Base-by-base conservation (phyloP, 2,888 invertebrate species). In the Zygothrica quintamaculata region DNA sequence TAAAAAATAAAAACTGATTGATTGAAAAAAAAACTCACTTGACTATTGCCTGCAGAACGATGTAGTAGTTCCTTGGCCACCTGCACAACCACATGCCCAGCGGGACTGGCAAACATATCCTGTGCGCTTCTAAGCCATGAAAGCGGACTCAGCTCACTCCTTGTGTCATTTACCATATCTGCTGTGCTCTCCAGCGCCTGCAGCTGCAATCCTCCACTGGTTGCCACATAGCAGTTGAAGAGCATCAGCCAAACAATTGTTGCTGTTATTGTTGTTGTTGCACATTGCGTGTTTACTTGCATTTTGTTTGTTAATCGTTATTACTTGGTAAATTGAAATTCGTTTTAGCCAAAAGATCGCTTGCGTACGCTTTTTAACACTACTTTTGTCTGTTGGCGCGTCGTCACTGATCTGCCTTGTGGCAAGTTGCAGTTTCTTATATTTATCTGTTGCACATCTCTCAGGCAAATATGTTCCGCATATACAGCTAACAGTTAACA, bases 31-130 rank as follows among this genome's bases (percentile, higher is more conserved):
- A 8, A 3, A 78, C 88, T 47, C 73, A 93, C 95, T 93, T 95
- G 95, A 89, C 94, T 95, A 88, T 93, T 94, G 64, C 94, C 93
- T 5, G 94, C 92, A 0, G 95, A 94, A 81, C 95, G 93, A 65
- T 93, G 93, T 18, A 95, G 92, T 79, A 95, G 92, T 86, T 95
- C 94, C 87, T 93, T 94, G 1, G 95, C 95, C 56, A 91, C 86
- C 73, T 91, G 89, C 0, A 91, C 86, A 1, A 90, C 88, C n/a
- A 91, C 89, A 78, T 91, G 89, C 0, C 91, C 91, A 1, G 90
- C 87, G 0, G 91, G 91, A 42, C 88, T 89, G 9, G 85, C 81
- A 11, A 91, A 74, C 46, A 90, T 82, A 59, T 85, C 77, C 58
- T 90, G 87, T 0, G 90, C 90, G 37, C 84, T 84, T 26, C 87